These are phyloP conservation scores for Xiphophorus maculatus DNA, from an alignment of 2,113 vertebrate species.

Conservation along the genomic window DNA sequence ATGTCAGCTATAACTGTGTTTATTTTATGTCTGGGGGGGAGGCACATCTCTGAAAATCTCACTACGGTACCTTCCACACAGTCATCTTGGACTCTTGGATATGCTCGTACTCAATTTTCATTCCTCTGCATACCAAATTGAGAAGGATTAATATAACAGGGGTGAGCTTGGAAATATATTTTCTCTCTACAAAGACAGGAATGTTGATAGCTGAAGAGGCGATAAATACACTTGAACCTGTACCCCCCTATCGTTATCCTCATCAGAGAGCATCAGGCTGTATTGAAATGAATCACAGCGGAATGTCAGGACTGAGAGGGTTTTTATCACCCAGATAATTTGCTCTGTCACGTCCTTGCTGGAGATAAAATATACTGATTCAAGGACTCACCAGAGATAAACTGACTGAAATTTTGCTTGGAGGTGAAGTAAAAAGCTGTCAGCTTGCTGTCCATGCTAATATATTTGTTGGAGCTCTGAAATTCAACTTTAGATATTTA, in stretches of 20 bases:
- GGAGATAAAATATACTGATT: slow-evolving; percentile 53
- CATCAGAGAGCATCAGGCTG: slow-evolving; percentile 21
- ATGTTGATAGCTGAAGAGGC: slow-evolving; percentile 15
- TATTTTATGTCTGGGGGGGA: slow-evolving; percentile 43
- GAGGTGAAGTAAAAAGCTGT: slow-evolving; percentile 16
- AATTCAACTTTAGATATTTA: slow-evolving; percentile 19
- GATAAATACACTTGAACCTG: slow-evolving; percentile 8
- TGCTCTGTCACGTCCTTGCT: slow-evolving; percentile 38
- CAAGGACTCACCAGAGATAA: slow-evolving; percentile 27
- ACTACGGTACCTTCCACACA: slow-evolving; percentile 20
- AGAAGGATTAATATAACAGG: not conserved
- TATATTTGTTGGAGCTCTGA: slow-evolving; percentile 18
- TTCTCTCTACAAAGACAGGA: slow-evolving; percentile 27
- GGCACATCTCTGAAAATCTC: slow-evolving; percentile 30
- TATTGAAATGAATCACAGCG: slow-evolving; percentile 29
- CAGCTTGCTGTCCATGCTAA: slow-evolving; percentile 3
- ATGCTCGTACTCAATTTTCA: slow-evolving; percentile 3
- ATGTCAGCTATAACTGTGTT: slow-evolving; percentile 54
- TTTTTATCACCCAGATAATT: slow-evolving; percentile 51
- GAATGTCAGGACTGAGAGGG: slow-evolving; percentile 6
- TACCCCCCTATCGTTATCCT: slow-evolving; percentile 2
- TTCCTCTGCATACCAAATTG: not conserved
- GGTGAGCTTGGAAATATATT: not conserved
- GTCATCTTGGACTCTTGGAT: slow-evolving; percentile 10
- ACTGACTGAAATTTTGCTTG: slow-evolving; percentile 21